Evolutionary conservation across 2,113 vertebrate species (phyloP).

Genomic region (Tychaedon coryphoeus): DNA sequence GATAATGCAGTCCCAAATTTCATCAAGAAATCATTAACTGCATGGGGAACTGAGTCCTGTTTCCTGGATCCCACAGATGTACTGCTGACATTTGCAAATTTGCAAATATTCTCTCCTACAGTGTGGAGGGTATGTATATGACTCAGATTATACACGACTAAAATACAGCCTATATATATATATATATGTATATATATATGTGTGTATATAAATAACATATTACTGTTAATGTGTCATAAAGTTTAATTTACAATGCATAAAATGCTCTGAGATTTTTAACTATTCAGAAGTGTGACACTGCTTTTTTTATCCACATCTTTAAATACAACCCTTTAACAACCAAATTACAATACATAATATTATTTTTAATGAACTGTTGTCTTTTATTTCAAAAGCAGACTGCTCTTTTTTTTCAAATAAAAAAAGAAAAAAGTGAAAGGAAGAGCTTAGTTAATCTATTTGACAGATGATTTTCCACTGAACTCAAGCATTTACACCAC

Average conservation of each 20-base stretch:
- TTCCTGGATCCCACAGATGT: not conserved
- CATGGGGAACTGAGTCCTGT: not conserved
- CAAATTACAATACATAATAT: not conserved
- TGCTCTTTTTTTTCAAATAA: not conserved
- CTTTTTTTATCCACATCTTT: not conserved
- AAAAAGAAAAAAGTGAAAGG: not conserved
- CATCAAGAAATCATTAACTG: not conserved
- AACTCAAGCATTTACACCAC: not conserved
- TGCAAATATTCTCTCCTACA: not conserved
- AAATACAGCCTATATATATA: not conserved
- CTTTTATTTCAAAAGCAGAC: not conserved
- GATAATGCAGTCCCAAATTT: not conserved
- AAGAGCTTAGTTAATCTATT: not conserved
- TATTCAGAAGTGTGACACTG: not conserved
- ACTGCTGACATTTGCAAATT: not conserved
- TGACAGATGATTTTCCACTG: not conserved
- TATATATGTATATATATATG: not conserved
- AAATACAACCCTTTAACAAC: not conserved
- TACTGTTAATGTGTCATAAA: not conserved
- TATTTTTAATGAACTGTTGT: not conserved
- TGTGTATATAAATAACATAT: not conserved
- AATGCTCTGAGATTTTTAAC: not conserved
- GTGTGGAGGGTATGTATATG: not conserved
- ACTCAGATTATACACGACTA: not conserved
- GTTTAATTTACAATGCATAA: not conserved